phyloP scores from a whole-genome alignment of 2,797 vertebrate genomes.

The Propithecus deckenii region DNA sequence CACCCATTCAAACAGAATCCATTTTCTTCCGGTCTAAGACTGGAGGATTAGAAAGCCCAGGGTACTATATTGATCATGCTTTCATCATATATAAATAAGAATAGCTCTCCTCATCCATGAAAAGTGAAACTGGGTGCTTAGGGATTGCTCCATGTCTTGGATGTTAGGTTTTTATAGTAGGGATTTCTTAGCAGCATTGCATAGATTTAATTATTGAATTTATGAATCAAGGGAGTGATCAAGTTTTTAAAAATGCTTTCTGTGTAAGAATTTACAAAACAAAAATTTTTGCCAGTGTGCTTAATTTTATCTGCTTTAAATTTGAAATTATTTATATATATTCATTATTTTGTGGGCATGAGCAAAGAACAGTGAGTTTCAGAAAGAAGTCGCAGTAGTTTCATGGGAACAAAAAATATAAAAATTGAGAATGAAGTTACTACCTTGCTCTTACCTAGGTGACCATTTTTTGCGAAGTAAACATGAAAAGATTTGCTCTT shows the following conservation, averaged over 20 bases:
- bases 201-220: conserved; percentile 12
- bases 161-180: not conserved
- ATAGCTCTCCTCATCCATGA: not conserved
- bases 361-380: conserved; percentile 66
- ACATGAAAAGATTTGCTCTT: not conserved
- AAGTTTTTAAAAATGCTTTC: conserved; percentile 27
- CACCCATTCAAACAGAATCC: not conserved
- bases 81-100: not conserved
- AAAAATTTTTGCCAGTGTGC: conserved; percentile 57
- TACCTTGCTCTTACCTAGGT: conserved; percentile 38
- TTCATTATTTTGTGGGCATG: not conserved
- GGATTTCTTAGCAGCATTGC: not conserved
- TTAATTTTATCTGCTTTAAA: conserved; percentile 54
- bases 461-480: not conserved
- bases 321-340: conserved; percentile 46
- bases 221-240: conserved; percentile 44
- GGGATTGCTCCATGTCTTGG: not conserved
- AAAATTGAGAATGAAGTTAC: conserved; percentile 56
- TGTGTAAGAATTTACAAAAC: conserved; percentile 6
- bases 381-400: conserved; percentile 50
- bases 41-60: not conserved
- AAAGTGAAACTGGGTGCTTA: not conserved
- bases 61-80: not conserved
- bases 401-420: conserved; percentile 54
- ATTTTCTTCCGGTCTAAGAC: not conserved